A percentile compares a stretch with the other conserved stretches of the same genome.
phyloP scores from a whole-genome alignment of 2,888 invertebrate species.

The Scaeva pyrastri region DNA sequence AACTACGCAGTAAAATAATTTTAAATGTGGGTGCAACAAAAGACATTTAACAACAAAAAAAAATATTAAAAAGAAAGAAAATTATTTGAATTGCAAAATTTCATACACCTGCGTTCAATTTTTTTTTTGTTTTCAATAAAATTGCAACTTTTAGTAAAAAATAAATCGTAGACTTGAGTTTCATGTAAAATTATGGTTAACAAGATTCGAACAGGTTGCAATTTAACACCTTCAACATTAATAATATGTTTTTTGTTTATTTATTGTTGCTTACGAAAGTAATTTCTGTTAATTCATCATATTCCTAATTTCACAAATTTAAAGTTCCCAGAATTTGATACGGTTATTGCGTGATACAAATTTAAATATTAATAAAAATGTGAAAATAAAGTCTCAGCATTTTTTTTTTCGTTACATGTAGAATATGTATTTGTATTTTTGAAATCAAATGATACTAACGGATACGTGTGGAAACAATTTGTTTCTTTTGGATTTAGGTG shows the following conservation, averaged over 20 bases:
- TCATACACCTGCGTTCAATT: not conserved
- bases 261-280: not conserved
- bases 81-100: not conserved
- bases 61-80: not conserved
- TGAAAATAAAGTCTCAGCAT: constrained; percentile 5
- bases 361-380: not conserved
- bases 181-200: constrained; percentile 36
- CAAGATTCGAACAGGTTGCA: constrained; percentile 34
- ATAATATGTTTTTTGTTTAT: not conserved
- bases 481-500: too few species aligned
- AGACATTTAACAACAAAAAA: not conserved
- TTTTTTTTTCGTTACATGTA: not conserved
- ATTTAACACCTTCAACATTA: constrained; percentile 34
- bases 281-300: constrained; percentile 3
- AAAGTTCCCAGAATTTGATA: constrained; percentile 32
- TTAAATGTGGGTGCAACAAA: constrained; percentile 5
- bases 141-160: not conserved
- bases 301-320: constrained; percentile 2
- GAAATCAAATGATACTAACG: not conserved
- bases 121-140: not conserved
- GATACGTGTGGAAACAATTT: not conserved
- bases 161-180: constrained; percentile 14
- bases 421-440: not conserved
- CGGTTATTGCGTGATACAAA: constrained; percentile 16
- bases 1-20: not conserved